Evolutionary conservation across 1,140 invertebrate species (phyloP).

Genomic region (Musca domestica): DNA sequence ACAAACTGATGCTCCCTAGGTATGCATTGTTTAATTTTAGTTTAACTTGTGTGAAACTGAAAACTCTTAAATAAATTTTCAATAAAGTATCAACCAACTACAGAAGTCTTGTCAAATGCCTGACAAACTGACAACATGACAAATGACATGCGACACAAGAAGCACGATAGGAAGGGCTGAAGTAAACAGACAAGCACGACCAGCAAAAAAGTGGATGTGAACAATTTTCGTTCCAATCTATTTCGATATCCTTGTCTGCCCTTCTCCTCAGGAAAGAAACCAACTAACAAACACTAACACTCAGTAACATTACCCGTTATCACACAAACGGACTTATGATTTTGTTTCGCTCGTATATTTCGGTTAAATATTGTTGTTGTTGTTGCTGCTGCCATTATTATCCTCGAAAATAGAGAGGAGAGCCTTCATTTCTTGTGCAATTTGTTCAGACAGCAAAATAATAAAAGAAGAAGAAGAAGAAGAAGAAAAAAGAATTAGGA

Average conservation of each 20-base stretch:
- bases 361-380: background rate
- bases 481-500: background rate
- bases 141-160: constrained; percentile 12
- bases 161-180: background rate
- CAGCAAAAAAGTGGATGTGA: background rate
- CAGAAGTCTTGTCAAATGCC: constrained; percentile 16
- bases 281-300: too few relatives aligned
- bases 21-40: too few relatives aligned
- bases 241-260: background rate
- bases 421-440: constrained; percentile 4
- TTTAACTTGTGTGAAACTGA: too few relatives aligned
- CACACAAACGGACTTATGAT: too few relatives aligned
- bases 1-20: too few relatives aligned
- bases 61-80: constrained; percentile 14
- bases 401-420: too few relatives aligned
- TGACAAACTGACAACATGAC: constrained; percentile 19
- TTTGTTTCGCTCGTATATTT: background rate
- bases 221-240: background rate
- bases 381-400: background rate
- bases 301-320: too few relatives aligned
- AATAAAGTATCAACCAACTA: constrained; percentile 18
- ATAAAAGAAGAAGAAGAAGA: background rate
- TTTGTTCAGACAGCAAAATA: constrained; percentile 1
- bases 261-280: too few relatives aligned
- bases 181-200: background rate